A percentile compares a stretch with the other conserved stretches of the same genome.
Evolutionary conservation across 2,113 vertebrate genomes (phyloP).

Genomic region (Myotis yumanensis): DNA sequence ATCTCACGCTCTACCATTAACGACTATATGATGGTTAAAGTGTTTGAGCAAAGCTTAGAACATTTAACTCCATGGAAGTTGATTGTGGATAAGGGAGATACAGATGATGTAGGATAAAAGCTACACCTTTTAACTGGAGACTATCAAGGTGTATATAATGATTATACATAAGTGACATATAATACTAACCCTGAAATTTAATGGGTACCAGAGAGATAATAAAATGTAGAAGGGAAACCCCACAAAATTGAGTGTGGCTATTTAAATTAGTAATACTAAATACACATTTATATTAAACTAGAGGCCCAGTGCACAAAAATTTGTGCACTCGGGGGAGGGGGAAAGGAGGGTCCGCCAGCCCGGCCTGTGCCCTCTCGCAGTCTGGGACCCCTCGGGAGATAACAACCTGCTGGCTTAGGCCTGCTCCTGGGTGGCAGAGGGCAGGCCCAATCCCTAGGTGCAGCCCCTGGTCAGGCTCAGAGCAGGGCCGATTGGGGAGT

Average conservation of each 20-base stretch:
- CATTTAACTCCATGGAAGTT: not conserved
- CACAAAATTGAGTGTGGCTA: not conserved
- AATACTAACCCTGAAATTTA: slow-evolving; percentile 11
- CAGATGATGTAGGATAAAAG: not conserved
- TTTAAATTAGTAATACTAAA: slow-evolving; percentile 28
- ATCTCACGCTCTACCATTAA: not conserved
- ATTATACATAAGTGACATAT: not conserved
- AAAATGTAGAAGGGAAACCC: not conserved
- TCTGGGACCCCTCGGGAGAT: too few relatives aligned
- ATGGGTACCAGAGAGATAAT: not conserved
- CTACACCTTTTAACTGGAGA: not conserved
- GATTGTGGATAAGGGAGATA: not conserved
- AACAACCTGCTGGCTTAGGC: too few relatives aligned
- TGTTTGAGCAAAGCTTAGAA: not conserved
- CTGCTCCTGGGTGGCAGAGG: too few relatives aligned
- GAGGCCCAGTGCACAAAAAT: too few relatives aligned
- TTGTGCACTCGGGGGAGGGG: too few relatives aligned
- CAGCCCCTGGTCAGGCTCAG: too few relatives aligned
- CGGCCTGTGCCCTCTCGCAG: too few relatives aligned
- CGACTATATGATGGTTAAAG: not conserved
- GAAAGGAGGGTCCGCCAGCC: too few relatives aligned
- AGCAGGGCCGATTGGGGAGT: too few relatives aligned
- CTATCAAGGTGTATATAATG: not conserved
- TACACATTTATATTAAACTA: not conserved
- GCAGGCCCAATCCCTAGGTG: too few relatives aligned